phyloP scores from a whole-genome alignment of 2,113 vertebrate species.

The Pangasianodon gigas region DNA sequence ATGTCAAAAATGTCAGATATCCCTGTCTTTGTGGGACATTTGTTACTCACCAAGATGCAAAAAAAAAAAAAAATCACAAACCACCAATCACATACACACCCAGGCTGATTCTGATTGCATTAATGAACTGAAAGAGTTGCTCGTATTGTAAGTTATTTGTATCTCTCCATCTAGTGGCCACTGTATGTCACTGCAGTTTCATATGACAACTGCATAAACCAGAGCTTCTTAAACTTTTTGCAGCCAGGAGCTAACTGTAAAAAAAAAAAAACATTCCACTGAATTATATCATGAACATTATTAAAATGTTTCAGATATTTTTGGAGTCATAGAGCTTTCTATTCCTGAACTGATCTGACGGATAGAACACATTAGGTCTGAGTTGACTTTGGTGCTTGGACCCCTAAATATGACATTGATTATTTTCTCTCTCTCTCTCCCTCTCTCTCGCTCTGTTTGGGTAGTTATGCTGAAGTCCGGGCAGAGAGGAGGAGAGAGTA shows the following conservation, averaged over 20 bases:
- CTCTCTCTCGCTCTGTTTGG: slow-evolving; percentile 12
- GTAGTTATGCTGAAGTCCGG: slow-evolving; percentile 85
- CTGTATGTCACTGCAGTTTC: slow-evolving; percentile 7
- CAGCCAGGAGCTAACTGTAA: too few relatives aligned
- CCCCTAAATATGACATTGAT: background rate
- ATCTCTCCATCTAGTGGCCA: slow-evolving; percentile 31
- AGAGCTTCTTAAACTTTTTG: background rate
- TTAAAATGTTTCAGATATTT: background rate
- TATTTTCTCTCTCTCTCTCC: background rate
- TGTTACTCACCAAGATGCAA: too few relatives aligned
- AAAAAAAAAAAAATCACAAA: too few relatives aligned
- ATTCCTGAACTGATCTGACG: background rate
- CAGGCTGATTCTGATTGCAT: background rate
- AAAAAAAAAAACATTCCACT: too few relatives aligned
- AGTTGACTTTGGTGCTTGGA: background rate
- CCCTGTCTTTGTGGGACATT: too few relatives aligned
- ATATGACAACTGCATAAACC: background rate
- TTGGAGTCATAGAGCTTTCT: background rate
- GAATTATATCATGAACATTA: background rate
- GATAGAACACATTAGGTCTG: background rate
- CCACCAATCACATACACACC: too few relatives aligned
- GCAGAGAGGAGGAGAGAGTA: slow-evolving; percentile 83
- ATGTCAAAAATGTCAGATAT: too few relatives aligned
- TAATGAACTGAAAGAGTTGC: background rate
- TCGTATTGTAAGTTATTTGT: background rate